Evolutionary conservation across 2,888 invertebrate species (phyloP).

Genomic region (Heteromurus nitidus): DNA sequence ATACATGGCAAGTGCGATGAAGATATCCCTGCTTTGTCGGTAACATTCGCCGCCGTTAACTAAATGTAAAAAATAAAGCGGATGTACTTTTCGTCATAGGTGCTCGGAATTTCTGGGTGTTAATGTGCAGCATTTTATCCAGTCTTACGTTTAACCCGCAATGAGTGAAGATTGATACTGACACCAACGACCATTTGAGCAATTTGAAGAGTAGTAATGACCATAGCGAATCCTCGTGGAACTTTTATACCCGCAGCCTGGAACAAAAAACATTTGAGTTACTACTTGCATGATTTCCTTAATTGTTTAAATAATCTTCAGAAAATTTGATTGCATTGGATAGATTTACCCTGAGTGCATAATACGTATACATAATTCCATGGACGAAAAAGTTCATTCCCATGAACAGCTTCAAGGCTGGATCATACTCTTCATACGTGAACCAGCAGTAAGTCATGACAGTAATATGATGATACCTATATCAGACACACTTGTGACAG

Average conservation of each 20-base stretch:
- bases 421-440: slow-evolving; percentile 69
- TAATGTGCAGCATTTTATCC: neutral
- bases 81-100: no score
- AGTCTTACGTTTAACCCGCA: slow-evolving; percentile 64
- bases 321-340: slow-evolving; percentile 3
- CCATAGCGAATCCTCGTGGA: slow-evolving; percentile 67
- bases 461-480: slow-evolving; percentile 71
- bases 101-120: neutral
- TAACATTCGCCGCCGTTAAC: slow-evolving; percentile 65
- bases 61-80: slow-evolving; percentile 29
- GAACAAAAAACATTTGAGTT: neutral
- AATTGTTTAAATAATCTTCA: neutral
- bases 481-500: neutral
- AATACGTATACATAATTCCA: slow-evolving; percentile 69
- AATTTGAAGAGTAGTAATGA: slow-evolving; percentile 66
- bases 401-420: slow-evolving; percentile 67
- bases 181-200: slow-evolving; percentile 68
- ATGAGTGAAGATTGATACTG: slow-evolving; percentile 66
- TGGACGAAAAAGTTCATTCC: slow-evolving; percentile 71
- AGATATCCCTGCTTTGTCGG: slow-evolving; percentile 64
- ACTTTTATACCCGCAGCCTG: slow-evolving; percentile 66
- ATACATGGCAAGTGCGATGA: slow-evolving; percentile 68
- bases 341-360: slow-evolving; percentile 64
- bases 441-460: slow-evolving; percentile 70
- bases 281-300: neutral